Evolutionary conservation across 2,888 invertebrate genomes (phyloP).

Genomic region (Pterostichus niger): DNA sequence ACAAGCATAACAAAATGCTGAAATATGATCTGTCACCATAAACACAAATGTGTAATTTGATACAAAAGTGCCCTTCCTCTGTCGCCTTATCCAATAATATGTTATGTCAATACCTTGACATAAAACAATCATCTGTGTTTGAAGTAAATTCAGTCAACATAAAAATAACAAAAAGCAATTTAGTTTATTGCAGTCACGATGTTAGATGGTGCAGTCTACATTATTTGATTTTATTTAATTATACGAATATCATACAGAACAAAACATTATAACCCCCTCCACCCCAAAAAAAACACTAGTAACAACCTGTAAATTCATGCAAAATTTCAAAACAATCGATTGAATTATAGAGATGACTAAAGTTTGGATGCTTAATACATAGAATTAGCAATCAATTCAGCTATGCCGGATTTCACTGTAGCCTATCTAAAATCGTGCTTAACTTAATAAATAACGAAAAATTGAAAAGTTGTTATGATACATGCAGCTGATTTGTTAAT

Average conservation of each 20-base stretch:
- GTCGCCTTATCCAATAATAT: slow-evolving; percentile 8
- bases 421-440: too few relatives aligned
- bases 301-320: too few relatives aligned
- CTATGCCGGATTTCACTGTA: too few relatives aligned
- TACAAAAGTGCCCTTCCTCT: slow-evolving; percentile 2
- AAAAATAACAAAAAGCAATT: slow-evolving; percentile 3
- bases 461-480: background rate
- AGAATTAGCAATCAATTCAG: too few relatives aligned
- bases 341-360: too few relatives aligned
- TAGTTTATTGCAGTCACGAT: slow-evolving; percentile 3
- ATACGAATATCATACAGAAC: too few relatives aligned
- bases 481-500: slow-evolving; percentile 15
- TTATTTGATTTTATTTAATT: too few relatives aligned
- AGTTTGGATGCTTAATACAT: too few relatives aligned
- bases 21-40: slow-evolving; percentile 25
- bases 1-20: slow-evolving; percentile 24
- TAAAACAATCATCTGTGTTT: background rate
- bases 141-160: background rate
- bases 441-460: background rate
- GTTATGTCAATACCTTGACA: background rate
- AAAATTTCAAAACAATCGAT: too few relatives aligned
- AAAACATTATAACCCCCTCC: too few relatives aligned
- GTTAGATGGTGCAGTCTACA: too few relatives aligned
- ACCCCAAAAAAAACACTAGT: too few relatives aligned
- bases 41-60: slow-evolving; percentile 23